These are phyloP conservation scores for Archocentrus centrarchus DNA, from an alignment of 2,113 vertebrate species.

Conservation along the genomic window DNA sequence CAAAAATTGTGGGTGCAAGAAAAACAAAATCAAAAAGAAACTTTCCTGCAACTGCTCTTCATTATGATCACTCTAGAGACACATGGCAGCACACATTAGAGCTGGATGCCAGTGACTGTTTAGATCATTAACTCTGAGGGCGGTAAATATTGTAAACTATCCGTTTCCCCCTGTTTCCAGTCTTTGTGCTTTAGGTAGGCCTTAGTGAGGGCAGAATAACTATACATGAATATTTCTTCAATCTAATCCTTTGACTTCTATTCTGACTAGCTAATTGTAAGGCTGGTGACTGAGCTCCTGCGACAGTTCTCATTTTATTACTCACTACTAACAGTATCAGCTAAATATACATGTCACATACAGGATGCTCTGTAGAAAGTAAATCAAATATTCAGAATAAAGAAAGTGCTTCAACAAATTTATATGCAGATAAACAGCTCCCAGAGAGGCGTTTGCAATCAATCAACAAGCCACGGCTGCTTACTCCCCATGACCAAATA, in stretches of 20 bases:
- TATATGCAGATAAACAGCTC: constrained; percentile 64
- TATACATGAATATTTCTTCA: neutral
- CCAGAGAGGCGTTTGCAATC: constrained; percentile 68
- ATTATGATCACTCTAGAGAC: neutral
- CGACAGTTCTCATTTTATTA: neutral
- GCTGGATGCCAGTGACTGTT: neutral
- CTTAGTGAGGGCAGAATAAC: neutral
- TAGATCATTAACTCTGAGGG: neutral
- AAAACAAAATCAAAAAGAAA: neutral
- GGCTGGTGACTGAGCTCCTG: neutral
- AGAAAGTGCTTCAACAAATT: constrained; percentile 41
- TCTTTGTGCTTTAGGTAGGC: neutral
- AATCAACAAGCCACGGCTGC: constrained; percentile 69
- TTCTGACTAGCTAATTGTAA: neutral
- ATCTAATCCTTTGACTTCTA: neutral
- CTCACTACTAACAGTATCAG: neutral
- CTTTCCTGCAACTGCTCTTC: neutral
- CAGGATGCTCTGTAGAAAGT: neutral
- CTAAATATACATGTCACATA: neutral
- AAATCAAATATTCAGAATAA: constrained; percentile 19
- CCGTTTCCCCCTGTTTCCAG: neutral
- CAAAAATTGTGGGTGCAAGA: neutral
- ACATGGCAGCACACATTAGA: neutral
- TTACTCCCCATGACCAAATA: constrained; percentile 89
- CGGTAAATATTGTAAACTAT: neutral